Evolutionary conservation across 92 coral and sea anemone species (phyloP), one percentile per base, ranked within the genome.

Genomic region (Actinostola sp.): DNA sequence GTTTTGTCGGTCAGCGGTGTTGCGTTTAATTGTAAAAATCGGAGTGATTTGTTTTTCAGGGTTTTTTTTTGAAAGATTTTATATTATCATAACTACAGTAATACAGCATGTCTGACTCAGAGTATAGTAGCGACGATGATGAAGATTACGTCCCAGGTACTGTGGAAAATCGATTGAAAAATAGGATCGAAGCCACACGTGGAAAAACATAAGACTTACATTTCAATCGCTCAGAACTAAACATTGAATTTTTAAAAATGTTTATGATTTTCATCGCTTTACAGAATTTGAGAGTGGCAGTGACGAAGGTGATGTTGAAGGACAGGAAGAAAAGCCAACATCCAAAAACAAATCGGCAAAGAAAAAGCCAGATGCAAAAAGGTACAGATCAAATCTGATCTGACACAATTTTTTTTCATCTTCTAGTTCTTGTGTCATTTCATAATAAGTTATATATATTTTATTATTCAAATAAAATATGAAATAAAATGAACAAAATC

Each of bases 61-160:
- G n/a, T n/a, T n/a, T n/a, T n/a, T n/a, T n/a, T n/a, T n/a, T n/a
- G n/a, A n/a, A n/a, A n/a, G n/a, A n/a, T n/a, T n/a, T n/a, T n/a
- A n/a, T n/a, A n/a, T n/a, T n/a, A n/a, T n/a, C n/a, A n/a, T n/a
- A n/a, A n/a, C n/a, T n/a, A n/a, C n/a, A n/a, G n/a, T n/a, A 19
- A 11, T 38, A 8, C 20, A 12, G 52, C 30, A 89, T 81, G 88
- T 85, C 96, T n/a, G 91, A 89, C 71, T 89, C 96, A 13, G 96
- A 89, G 71, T 89, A 82, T 26, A 84, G 84, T 61, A 82, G 91
- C 20, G 89, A 85, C 35, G 89, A 89, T 26, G 96, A 89, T 44
- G 96, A 89, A 61, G 96, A 89, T 56, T 89, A 86, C 34, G 73
- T 82, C 8, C 96, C 96, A 71, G 96, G 96, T 89, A 79, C 27